phyloP scores from a whole-genome alignment of 2,888 invertebrate species.

The Prionchulus punctatus region DNA sequence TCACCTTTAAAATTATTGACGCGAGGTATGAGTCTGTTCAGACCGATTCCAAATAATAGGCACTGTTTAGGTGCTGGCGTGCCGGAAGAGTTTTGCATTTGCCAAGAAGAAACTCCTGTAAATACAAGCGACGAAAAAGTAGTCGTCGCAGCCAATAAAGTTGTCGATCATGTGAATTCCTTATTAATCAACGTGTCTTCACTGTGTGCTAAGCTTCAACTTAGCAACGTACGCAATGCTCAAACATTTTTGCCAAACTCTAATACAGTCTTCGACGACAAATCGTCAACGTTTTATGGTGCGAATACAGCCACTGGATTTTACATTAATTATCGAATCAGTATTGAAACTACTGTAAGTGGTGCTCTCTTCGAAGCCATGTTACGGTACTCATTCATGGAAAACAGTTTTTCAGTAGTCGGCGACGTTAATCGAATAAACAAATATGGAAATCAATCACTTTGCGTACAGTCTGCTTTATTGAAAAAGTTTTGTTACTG shows the following conservation, averaged over 20 bases:
- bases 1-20: not conserved
- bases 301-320: too few relatives aligned
- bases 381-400: slow-evolving; percentile 12
- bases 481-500: slow-evolving; percentile 23
- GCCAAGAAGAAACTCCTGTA: slow-evolving; percentile 16
- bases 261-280: not conserved
- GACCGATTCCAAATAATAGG: slow-evolving; percentile 16
- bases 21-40: slow-evolving; percentile 14
- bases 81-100: slow-evolving; percentile 27
- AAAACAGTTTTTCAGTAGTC: slow-evolving; percentile 14
- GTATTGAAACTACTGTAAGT: slow-evolving; percentile 18
- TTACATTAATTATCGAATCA: slow-evolving; percentile 15
- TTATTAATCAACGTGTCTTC: slow-evolving; percentile 10
- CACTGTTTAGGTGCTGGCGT: slow-evolving; percentile 21
- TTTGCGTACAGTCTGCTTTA: slow-evolving; percentile 18
- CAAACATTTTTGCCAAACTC: slow-evolving; percentile 10
- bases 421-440: slow-evolving; percentile 24
- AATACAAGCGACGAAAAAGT: slow-evolving; percentile 15
- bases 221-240: slow-evolving; percentile 16
- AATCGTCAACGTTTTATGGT: not conserved
- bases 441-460: slow-evolving; percentile 26
- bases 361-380: slow-evolving; percentile 21
- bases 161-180: slow-evolving; percentile 18
- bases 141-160: slow-evolving; percentile 12
- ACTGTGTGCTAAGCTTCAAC: slow-evolving; percentile 17